Evolutionary conservation across 2,113 vertebrate species (phyloP).

Genomic region (Cyprinodon tularosa): DNA sequence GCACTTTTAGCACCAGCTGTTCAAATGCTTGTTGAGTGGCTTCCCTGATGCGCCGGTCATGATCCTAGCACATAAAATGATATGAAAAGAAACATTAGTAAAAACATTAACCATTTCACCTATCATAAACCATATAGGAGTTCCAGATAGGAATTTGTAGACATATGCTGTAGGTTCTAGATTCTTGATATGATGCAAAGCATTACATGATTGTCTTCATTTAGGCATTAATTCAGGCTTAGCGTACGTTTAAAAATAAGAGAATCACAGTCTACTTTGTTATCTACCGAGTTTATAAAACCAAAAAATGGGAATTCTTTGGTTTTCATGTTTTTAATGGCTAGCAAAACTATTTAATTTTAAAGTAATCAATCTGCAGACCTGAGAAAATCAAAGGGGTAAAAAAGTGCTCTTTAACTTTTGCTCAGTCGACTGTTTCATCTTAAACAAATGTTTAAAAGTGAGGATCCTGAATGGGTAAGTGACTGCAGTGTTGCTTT

Average conservation of each 20-base stretch:
- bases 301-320: neutral
- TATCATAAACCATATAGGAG: neutral
- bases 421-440: neutral
- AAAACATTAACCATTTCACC: neutral
- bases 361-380: no score
- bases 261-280: neutral
- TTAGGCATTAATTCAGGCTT: neutral
- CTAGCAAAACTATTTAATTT: neutral
- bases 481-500: neutral
- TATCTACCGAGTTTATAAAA: neutral
- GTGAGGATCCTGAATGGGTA: neutral
- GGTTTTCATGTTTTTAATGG: neutral
- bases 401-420: no score
- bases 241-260: no score
- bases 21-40: slow-evolving; percentile 95
- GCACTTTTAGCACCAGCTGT: slow-evolving; percentile 94
- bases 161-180: neutral
- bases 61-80: slow-evolving; percentile 80
- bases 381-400: no score
- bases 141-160: neutral
- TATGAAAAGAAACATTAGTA: neutral
- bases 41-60: slow-evolving; percentile 94
- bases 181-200: neutral
- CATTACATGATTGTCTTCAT: neutral
- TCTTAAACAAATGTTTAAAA: neutral